Evolutionary conservation across 2,113 vertebrate genomes (phyloP).

Genomic region (Anguilla japonica): DNA sequence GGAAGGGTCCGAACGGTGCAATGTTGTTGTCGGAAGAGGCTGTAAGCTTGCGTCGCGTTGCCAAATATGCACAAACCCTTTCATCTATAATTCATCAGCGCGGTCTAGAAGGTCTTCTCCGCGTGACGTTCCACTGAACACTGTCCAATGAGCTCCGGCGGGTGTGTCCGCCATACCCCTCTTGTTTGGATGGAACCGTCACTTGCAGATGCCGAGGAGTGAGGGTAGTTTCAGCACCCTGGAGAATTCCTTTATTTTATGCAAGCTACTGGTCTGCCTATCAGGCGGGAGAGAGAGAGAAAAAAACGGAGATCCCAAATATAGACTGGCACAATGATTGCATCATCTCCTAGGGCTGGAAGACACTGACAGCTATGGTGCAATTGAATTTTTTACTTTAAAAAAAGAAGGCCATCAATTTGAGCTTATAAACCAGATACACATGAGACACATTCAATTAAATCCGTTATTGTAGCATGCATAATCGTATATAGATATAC

Average conservation of each 20-base stretch:
- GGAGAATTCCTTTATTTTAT: conserved; percentile 66
- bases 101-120: conserved; percentile 71
- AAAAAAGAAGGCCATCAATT: neutral
- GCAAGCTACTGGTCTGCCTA: neutral
- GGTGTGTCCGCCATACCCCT: conserved; percentile 48
- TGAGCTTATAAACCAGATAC: neutral
- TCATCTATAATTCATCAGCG: conserved; percentile 73
- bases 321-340: neutral
- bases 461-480: neutral
- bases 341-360: neutral
- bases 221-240: conserved; percentile 70
- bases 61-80: conserved; percentile 81
- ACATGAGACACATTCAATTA: neutral
- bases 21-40: conserved; percentile 43
- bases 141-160: conserved; percentile 70
- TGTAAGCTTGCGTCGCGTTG: conserved; percentile 59
- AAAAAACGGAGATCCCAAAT: neutral
- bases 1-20: conserved; percentile 38
- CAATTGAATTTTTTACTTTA: neutral
- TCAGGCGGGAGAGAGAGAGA: neutral
- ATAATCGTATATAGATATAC: neutral
- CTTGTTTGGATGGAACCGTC: neutral
- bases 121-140: conserved; percentile 66
- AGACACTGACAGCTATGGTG: neutral
- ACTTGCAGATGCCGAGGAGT: conserved; percentile 34